phyloP scores from a whole-genome alignment of 2,797 vertebrate species.

The Ptychadena robeensis region DNA sequence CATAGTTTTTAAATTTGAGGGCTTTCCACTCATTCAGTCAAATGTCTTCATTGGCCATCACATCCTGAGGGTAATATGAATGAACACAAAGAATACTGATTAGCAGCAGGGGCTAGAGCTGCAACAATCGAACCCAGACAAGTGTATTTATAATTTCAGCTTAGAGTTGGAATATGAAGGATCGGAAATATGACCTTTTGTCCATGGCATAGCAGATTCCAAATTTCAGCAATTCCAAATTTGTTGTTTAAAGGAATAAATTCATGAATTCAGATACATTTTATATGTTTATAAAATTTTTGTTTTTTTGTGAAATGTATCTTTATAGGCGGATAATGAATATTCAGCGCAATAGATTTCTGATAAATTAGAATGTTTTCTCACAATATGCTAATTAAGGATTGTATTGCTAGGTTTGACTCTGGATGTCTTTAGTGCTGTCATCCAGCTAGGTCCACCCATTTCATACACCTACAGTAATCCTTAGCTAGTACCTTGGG shows the following conservation, averaged over 20 bases:
- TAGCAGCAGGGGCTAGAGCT: constrained; percentile 29
- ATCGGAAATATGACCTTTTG: not conserved
- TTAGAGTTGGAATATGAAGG: not conserved
- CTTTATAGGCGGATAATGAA: not conserved
- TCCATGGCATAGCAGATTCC: not conserved
- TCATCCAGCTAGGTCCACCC: no score
- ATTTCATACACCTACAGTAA: no score
- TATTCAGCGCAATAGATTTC: not conserved
- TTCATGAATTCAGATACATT: no score
- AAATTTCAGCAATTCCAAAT: no score
- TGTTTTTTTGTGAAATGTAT: not conserved
- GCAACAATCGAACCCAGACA: constrained; percentile 11
- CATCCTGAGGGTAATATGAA: constrained; percentile 55
- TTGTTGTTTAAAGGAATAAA: no score
- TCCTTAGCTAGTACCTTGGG: no score
- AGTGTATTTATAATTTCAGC: constrained; percentile 32
- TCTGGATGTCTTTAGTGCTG: not conserved
- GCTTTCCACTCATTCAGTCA: constrained; percentile 60
- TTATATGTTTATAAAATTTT: no score
- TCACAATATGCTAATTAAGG: not conserved
- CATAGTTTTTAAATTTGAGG: constrained; percentile 60
- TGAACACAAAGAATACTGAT: constrained; percentile 59
- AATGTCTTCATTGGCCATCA: constrained; percentile 56
- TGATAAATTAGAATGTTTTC: not conserved
- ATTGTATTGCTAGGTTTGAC: not conserved